Conservation (phyloP, 2,113 vertebrate genomes). For the Cochlearius cochlearius region DNA sequence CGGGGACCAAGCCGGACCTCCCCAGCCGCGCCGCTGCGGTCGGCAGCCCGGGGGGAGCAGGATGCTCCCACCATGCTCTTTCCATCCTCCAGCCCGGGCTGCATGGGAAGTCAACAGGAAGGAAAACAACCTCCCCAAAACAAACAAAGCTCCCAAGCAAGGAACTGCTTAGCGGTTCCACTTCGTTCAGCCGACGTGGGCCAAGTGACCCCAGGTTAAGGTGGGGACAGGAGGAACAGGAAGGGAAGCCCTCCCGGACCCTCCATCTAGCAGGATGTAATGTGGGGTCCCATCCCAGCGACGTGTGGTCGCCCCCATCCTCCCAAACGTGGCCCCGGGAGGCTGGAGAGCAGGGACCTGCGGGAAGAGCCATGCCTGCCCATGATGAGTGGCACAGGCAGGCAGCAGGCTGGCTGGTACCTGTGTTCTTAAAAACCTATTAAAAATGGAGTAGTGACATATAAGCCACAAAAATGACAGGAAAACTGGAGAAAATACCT, state of each 20-base stretch:
- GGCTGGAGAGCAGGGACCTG: not conserved
- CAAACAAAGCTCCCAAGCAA: not conserved
- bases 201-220: not conserved
- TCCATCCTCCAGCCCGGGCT: not conserved
- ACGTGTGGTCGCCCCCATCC: rapidly evolving
- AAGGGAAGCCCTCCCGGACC: rapidly evolving
- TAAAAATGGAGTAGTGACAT: rapidly evolving
- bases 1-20: too few species aligned
- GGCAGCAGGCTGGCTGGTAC: too few species aligned
- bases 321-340: rapidly evolving
- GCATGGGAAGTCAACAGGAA: not conserved
- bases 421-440: rapidly evolving
- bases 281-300: rapidly evolving
- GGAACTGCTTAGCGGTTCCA: not conserved
- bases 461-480: not conserved
- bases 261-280: not conserved
- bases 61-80: not conserved
- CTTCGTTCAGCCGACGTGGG: rapidly evolving
- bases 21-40: rapidly evolving
- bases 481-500: not conserved
- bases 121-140: not conserved
- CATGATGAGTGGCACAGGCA: rapidly evolving
- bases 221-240: not conserved
- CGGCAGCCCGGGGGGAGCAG: not conserved
- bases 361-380: not conserved